Evolutionary conservation across 2,113 vertebrate genomes (phyloP), one percentile per base, ranked within the genome.

Genomic region (Pachycephala philippinensis): DNA sequence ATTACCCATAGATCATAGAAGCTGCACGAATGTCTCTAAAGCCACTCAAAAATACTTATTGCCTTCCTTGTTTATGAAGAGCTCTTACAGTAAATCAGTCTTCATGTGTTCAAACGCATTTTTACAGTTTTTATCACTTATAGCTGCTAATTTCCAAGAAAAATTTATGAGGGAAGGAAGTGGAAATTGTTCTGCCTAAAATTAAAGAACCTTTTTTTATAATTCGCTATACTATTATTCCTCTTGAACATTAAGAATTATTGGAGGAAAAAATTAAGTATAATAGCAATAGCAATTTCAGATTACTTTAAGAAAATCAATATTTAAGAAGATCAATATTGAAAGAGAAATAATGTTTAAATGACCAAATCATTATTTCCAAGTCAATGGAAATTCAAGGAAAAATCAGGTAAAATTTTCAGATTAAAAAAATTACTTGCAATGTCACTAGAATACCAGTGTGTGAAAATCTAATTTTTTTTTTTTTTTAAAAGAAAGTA

Each of bases 231-330:
- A 59, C 11, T 91, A 72, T 69, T 97, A 85, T 91, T 97, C 30
- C 7, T 97, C 88, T 92, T 94, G 65, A 92, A 59, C 12, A 52
- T 78, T 90, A 96, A 91, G 69, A 96, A 87, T 87, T 76, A 92
- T 61, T 53, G 24, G 40, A 17, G 93, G 70, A 59, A 49, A 31
- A 54, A 28, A 28, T 40, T 2, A 75, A 85, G 37, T n/a, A 69
- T n/a, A 33, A 37, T 54, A 91, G 66, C 39, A 97, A 87, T 20
- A 44, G n/a, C 24, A 84, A 54, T 72, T 71, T 44, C 10, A 86
- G 90, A 66, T 88, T 89, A 45, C 16, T 63, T 90, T 37, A 45
- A 66, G 47, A 72, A 93, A 71, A 39, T 56, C 4, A 64, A 35
- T 59, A 59, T 17, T 59, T 59, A 59, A 26, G 33, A 22, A 72